Evolutionary conservation across 2,113 vertebrate genomes (phyloP).

Genomic region (Oncorhynchus clarkii): DNA sequence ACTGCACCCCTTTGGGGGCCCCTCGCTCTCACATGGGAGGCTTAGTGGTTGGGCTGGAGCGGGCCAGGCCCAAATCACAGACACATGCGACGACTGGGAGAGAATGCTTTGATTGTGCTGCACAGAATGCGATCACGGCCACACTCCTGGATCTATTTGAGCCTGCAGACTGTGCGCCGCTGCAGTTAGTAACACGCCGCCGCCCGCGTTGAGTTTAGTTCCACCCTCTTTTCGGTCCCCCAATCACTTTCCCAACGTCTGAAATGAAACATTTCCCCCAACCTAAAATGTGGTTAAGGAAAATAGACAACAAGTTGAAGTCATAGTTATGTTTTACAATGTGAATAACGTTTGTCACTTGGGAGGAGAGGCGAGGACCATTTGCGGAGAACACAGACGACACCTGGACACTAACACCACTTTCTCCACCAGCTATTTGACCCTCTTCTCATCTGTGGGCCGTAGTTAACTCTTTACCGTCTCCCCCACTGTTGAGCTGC

Average conservation of each 20-base stretch:
- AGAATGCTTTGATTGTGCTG: constrained; percentile 42
- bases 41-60: constrained; percentile 35
- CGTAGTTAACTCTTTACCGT: not conserved
- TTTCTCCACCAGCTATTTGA: not conserved
- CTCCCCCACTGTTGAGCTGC: not conserved
- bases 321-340: not conserved
- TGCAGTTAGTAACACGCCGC: not conserved
- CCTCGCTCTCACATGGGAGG: constrained; percentile 31
- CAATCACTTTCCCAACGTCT: not conserved
- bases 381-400: not conserved
- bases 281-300: not conserved
- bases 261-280: constrained; percentile 1
- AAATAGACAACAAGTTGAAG: not conserved
- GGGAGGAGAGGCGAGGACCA: not conserved
- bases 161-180: constrained; percentile 17
- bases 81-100: constrained; percentile 46
- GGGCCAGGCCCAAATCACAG: constrained; percentile 55
- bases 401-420: not conserved
- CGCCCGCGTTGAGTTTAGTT: constrained; percentile 10
- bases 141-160: constrained; percentile 37
- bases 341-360: not conserved
- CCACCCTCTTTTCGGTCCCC: not conserved
- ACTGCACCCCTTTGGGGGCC: constrained; percentile 38
- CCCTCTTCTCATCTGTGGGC: not conserved
- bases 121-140: constrained; percentile 22